These are phyloP conservation scores for Tetrapedia diversipes DNA, from an alignment of 2,888 invertebrate species.

Conservation along the genomic window DNA sequence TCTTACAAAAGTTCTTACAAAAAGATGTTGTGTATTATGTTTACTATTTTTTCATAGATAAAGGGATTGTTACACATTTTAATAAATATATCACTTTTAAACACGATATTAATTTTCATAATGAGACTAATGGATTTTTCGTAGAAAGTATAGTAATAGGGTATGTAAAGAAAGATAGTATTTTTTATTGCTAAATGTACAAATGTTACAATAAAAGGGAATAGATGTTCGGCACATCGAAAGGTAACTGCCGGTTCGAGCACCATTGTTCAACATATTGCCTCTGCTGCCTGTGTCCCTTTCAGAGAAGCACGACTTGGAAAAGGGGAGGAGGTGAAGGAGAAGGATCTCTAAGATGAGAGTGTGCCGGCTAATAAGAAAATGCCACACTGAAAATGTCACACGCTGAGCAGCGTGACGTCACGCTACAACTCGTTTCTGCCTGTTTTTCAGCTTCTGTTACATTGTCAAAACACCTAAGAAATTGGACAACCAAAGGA, in stretches of 20 bases:
- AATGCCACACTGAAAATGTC: conserved; percentile 72
- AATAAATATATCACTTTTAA: too few relatives aligned
- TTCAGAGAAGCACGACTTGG: conserved; percentile 12
- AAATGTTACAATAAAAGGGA: neutral
- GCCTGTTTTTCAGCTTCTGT: conserved; percentile 35
- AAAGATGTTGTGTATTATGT: too few relatives aligned
- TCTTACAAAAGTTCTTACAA: too few relatives aligned
- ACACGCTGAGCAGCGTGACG: conserved; percentile 72
- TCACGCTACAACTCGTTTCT: conserved; percentile 61
- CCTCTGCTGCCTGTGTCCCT: neutral
- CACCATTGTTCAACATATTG: conserved; percentile 5
- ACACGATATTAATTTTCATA: too few relatives aligned
- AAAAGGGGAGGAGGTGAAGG: conserved; percentile 1
- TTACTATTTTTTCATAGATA: too few relatives aligned
- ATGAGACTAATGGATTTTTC: too few relatives aligned
- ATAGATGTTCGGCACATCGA: neutral
- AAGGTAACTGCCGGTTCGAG: conserved; percentile 2
- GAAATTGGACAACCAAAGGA: neutral
- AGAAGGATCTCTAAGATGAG: conserved; percentile 33
- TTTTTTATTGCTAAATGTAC: neutral
- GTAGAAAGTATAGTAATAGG: too few relatives aligned
- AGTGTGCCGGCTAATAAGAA: conserved; percentile 62
- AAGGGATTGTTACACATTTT: too few relatives aligned
- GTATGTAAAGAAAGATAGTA: too few relatives aligned
- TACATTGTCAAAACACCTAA: conserved; percentile 30